These are phyloP conservation scores for Oreotrochilus melanogaster DNA, from an alignment of 2,113 vertebrate species.

Conservation along the genomic window DNA sequence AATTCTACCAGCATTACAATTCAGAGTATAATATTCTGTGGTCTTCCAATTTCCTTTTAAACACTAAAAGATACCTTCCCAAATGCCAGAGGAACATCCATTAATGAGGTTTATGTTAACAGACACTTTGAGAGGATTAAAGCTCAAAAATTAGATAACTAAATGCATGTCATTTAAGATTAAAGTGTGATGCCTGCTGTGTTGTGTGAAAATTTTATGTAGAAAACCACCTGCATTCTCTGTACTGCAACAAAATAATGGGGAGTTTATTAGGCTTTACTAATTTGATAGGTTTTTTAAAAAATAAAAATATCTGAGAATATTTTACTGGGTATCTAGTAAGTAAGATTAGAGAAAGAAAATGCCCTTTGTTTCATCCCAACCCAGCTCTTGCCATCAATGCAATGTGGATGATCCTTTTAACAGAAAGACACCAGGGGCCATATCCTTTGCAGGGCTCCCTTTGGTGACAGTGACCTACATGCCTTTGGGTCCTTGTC, in stretches of 20 bases:
- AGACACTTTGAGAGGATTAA: constrained; percentile 50
- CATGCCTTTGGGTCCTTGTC: not conserved
- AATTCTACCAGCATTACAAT: not conserved
- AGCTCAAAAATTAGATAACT: constrained; percentile 38
- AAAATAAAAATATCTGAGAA: not conserved
- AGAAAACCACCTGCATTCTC: constrained; percentile 31
- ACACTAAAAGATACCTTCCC: not conserved
- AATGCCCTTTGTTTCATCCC: not conserved
- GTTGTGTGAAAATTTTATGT: constrained; percentile 15
- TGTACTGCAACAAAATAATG: constrained; percentile 31
- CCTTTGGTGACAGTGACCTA: not conserved
- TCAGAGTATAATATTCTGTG: not conserved
- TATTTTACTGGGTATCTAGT: not conserved
- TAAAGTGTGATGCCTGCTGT: constrained; percentile 54
- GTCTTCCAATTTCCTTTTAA: constrained; percentile 16
- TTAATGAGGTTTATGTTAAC: constrained; percentile 53
- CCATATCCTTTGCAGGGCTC: not conserved
- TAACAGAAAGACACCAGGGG: not conserved
- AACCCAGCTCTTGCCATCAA: not conserved
- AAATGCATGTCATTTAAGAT: constrained; percentile 9
- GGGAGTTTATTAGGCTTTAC: not conserved
- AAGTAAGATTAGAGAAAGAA: not conserved
- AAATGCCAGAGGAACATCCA: constrained; percentile 33
- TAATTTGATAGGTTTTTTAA: not conserved
- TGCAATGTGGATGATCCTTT: rapidly evolving